phyloP scores from a whole-genome alignment of 2,797 vertebrate genomes.

The Mycteria americana region DNA sequence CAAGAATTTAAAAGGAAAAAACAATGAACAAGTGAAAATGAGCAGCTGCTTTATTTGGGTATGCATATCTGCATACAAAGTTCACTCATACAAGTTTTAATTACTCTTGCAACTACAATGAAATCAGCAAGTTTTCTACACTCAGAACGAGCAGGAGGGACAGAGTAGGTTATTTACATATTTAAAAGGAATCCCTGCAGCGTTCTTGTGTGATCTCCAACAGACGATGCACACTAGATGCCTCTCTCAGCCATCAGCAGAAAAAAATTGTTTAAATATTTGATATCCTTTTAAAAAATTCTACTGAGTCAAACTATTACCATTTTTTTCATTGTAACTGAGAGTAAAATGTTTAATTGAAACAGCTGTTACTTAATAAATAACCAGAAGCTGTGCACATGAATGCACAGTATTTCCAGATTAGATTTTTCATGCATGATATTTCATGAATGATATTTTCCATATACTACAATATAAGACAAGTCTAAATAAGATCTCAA shows the following conservation, averaged over 20 bases:
- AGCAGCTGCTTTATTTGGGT: neutral
- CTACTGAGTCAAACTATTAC: neutral
- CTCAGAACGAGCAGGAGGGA: neutral
- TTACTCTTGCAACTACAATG: neutral
- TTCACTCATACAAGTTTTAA: neutral
- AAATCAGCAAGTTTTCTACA: neutral
- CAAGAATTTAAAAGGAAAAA: neutral
- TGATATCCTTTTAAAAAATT: neutral
- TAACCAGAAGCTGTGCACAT: neutral
- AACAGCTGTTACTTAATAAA: constrained; percentile 19
- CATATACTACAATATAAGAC: neutral
- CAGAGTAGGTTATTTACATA: neutral
- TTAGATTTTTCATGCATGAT: neutral
- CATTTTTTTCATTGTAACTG: neutral
- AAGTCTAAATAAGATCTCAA: neutral
- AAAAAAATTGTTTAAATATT: neutral
- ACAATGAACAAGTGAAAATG: neutral
- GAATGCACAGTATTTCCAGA: neutral
- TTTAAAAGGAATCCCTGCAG: neutral
- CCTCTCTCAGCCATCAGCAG: neutral
- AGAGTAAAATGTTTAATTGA: constrained; percentile 46
- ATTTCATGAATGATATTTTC: neutral
- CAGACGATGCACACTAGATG: neutral
- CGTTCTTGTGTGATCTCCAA: neutral
- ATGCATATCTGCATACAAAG: neutral